Percentiles rank a stretch among this genome's conserved stretches.
Evolutionary conservation across 1,140 invertebrate species (phyloP).

Genomic region (Lepidostoma basale): DNA sequence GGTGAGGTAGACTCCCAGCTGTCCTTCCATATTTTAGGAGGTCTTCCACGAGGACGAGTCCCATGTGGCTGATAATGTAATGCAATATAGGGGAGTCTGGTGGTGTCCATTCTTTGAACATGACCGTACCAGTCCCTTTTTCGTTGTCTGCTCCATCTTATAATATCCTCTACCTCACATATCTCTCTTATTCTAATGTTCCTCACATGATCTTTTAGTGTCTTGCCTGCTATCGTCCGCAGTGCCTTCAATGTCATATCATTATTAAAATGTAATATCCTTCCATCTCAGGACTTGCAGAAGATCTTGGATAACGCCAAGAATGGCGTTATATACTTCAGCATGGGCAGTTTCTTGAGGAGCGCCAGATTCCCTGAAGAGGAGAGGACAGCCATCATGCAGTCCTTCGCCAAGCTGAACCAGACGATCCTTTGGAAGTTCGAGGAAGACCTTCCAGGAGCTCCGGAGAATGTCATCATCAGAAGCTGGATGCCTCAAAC

Average conservation of each 20-base stretch:
- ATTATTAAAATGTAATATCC: not conserved
- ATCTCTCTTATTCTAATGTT: too few relatives aligned
- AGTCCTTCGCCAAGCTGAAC: slow-evolving; percentile 61
- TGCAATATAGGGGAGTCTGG: too few relatives aligned
- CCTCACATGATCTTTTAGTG: too few relatives aligned
- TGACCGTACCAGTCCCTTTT: too few relatives aligned
- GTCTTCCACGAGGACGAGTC: too few relatives aligned
- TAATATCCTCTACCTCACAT: too few relatives aligned
- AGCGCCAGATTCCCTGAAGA: slow-evolving; percentile 55
- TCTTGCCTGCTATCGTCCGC: too few relatives aligned
- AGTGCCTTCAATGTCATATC: not conserved
- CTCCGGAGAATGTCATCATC: slow-evolving; percentile 67
- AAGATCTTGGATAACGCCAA: slow-evolving; percentile 62
- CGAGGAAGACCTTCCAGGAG: slow-evolving; percentile 59
- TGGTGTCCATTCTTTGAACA: too few relatives aligned
- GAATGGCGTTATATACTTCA: slow-evolving; percentile 68
- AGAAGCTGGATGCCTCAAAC: slow-evolving; percentile 73
- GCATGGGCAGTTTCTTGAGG: slow-evolving; percentile 65
- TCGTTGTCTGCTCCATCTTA: too few relatives aligned
- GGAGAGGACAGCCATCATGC: slow-evolving; percentile 57
- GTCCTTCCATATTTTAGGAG: too few relatives aligned
- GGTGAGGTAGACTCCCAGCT: too few relatives aligned
- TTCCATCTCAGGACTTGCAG: slow-evolving; percentile 60
- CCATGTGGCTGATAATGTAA: not conserved
- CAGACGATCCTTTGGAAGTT: slow-evolving; percentile 73